Evolutionary conservation across 2,888 invertebrate genomes (phyloP).

Genomic region (Dascillus cervinus): DNA sequence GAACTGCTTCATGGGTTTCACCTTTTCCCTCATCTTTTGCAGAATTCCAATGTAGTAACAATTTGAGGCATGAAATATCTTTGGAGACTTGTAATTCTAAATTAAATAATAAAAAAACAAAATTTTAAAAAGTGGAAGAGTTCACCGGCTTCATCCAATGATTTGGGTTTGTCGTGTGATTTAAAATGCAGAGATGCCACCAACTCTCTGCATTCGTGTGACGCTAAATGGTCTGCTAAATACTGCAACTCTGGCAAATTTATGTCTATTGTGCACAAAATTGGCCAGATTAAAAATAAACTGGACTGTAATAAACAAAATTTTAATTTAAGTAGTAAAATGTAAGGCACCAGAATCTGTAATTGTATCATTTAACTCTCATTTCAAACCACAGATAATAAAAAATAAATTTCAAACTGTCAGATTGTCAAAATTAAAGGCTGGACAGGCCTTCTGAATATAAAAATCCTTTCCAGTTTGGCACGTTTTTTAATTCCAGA

Average conservation of each 20-base stretch:
- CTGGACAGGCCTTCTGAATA: not conserved
- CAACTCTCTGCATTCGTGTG: slow-evolving; percentile 50
- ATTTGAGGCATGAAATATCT: slow-evolving; percentile 48
- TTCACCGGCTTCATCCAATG: slow-evolving; percentile 43
- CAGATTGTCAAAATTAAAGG: no score
- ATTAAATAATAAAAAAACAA: slow-evolving; percentile 5
- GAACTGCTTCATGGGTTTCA: slow-evolving; percentile 49
- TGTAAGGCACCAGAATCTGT: not conserved
- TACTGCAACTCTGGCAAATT: slow-evolving; percentile 43
- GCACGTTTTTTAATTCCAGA: no score
- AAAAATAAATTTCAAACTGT: no score
- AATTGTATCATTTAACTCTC: not conserved
- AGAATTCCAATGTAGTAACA: slow-evolving; percentile 53
- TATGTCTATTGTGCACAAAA: slow-evolving; percentile 33
- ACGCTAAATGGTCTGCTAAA: slow-evolving; percentile 49
- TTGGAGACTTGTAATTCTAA: slow-evolving; percentile 43
- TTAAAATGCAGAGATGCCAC: slow-evolving; percentile 52
- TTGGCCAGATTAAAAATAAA: not conserved
- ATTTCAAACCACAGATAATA: no score
- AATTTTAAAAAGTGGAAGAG: no score
- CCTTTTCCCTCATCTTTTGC: slow-evolving; percentile 46
- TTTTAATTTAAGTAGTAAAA: not conserved
- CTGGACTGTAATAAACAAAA: not conserved
- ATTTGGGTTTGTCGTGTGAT: slow-evolving; percentile 40
- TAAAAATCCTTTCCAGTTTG: no score